Percentiles rank a stretch among this genome's conserved stretches.
Evolutionary conservation across 2,113 vertebrate species (phyloP).

Genomic region (Eublepharis macularius): DNA sequence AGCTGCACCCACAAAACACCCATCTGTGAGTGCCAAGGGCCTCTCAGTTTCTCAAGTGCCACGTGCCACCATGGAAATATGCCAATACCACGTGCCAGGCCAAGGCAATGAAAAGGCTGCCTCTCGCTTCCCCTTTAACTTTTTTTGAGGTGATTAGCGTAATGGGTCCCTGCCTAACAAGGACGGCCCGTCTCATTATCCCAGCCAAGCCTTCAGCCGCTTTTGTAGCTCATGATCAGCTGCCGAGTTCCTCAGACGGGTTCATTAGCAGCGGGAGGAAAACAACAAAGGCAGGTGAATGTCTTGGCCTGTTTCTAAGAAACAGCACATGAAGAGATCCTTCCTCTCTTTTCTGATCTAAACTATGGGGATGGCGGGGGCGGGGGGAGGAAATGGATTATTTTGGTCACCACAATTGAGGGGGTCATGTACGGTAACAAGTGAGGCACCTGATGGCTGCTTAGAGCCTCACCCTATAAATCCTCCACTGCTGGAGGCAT

Average conservation of each 20-base stretch:
- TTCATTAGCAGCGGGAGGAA: slow-evolving; percentile 54
- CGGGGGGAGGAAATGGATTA: slow-evolving; percentile 8
- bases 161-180: slow-evolving; percentile 8
- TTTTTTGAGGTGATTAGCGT: slow-evolving; percentile 57
- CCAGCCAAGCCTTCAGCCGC: slow-evolving; percentile 27
- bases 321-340: slow-evolving; percentile 11
- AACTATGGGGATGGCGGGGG: not conserved
- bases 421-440: not conserved
- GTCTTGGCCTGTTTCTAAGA: slow-evolving; percentile 59
- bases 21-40: not conserved
- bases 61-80: not conserved
- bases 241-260: not conserved
- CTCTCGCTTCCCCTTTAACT: not conserved
- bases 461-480: slow-evolving; percentile 53
- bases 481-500: not conserved
- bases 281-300: slow-evolving; percentile 57
- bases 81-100: not conserved
- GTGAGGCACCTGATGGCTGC: not conserved
- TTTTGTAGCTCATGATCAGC: slow-evolving; percentile 30
- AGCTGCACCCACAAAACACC: not conserved
- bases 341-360: slow-evolving; percentile 32
- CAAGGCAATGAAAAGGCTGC: not conserved
- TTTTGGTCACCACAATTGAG: slow-evolving; percentile 62
- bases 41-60: not conserved
- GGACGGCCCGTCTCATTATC: not conserved